Conservation (phyloP, 2,888 invertebrate species). For the Drosophila niveifrons region DNA sequence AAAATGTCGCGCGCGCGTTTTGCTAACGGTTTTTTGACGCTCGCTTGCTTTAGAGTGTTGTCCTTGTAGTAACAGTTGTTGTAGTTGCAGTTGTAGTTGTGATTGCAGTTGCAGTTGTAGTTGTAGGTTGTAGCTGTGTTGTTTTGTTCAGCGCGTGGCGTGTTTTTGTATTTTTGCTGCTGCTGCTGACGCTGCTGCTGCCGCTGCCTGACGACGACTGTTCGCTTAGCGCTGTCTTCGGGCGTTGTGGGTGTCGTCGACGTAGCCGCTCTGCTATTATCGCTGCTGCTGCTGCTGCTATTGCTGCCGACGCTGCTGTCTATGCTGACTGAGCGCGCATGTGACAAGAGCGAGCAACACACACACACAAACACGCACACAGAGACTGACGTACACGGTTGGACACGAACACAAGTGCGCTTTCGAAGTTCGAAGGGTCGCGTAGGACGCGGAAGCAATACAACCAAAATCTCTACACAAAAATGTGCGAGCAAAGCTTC, state of each 20-base stretch:
- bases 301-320: slow-evolving; percentile 35
- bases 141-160: slow-evolving; percentile 42
- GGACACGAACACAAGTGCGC: slow-evolving; percentile 44
- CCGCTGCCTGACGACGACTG: slow-evolving; percentile 77
- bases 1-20: slow-evolving; percentile 49
- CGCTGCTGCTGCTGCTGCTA: slow-evolving; percentile 38
- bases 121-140: slow-evolving; percentile 22
- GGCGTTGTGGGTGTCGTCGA: slow-evolving; percentile 64
- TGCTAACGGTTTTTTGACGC: slow-evolving; percentile 14
- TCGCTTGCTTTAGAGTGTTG: slow-evolving; percentile 22
- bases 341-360: slow-evolving; percentile 58
- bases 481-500: slow-evolving; percentile 44
- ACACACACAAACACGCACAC: slow-evolving; percentile 11
- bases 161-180: slow-evolving; percentile 53
- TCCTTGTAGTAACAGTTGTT: slow-evolving; percentile 35
- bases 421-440: slow-evolving; percentile 63
- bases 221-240: slow-evolving; percentile 61
- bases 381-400: slow-evolving; percentile 15
- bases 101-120: slow-evolving; percentile 18
- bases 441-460: slow-evolving; percentile 61
- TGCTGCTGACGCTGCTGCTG: slow-evolving; percentile 73
- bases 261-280: slow-evolving; percentile 41
- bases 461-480: slow-evolving; percentile 54
- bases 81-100: slow-evolving; percentile 12
- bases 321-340: slow-evolving; percentile 65